phyloP scores from a whole-genome alignment of 2,113 vertebrate species.

The Asarcornis scutulata region DNA sequence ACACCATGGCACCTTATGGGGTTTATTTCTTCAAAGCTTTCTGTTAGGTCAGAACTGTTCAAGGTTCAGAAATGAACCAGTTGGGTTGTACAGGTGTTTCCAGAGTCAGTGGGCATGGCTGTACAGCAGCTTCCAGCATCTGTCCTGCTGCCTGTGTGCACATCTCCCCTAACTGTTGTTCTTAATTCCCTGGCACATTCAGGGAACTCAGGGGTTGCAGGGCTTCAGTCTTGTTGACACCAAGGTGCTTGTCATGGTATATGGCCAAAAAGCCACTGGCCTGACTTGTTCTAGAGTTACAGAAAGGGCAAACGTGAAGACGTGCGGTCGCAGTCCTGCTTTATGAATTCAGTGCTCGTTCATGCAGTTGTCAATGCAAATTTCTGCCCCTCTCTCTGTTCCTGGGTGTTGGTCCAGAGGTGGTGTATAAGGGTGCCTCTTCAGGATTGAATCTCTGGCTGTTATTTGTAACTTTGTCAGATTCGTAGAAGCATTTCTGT shows the following conservation, averaged over 20 bases:
- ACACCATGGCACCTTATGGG: no score
- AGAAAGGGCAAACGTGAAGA: not conserved
- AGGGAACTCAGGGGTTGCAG: not conserved
- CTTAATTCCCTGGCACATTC: not conserved
- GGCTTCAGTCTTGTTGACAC: not conserved
- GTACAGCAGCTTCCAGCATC: not conserved
- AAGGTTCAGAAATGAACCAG: not conserved
- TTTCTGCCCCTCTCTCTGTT: not conserved
- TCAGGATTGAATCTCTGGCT: not conserved
- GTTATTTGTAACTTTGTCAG: not conserved
- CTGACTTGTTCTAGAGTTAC: not conserved
- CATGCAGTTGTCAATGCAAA: not conserved
- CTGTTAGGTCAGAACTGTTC: not conserved
- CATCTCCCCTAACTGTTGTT: not conserved
- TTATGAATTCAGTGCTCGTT: not conserved
- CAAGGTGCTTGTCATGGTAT: not conserved
- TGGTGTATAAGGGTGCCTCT: not conserved
- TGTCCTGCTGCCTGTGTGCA: no score
- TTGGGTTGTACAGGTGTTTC: not conserved
- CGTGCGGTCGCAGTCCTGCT: not conserved
- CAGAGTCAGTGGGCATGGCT: not conserved
- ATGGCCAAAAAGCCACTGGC: not conserved
- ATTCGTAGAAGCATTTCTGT: not conserved
- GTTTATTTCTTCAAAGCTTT: not conserved
- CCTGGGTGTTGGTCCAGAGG: no score